Evolutionary conservation across 2,797 vertebrate species (phyloP), one percentile per base, ranked within the genome.

Genomic region (Sebastes matsubarae): DNA sequence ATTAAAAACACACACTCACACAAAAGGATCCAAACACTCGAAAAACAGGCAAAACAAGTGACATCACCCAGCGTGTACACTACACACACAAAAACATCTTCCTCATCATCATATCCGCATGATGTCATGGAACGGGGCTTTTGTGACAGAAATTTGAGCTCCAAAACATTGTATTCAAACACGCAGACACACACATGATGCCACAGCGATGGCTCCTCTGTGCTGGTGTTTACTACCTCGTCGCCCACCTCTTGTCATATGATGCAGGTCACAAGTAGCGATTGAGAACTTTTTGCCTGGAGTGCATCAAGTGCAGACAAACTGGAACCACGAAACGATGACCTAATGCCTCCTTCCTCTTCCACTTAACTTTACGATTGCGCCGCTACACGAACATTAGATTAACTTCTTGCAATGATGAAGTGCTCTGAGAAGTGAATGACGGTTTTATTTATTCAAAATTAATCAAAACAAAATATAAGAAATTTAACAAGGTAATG

Each of bases 81-180:
- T 9, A 24, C 29, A 79, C 25, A 83, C 73, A 80, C 66, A 82
- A 36, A 82, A 78, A 77, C 22, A 32, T 6, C 64, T 36, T 66
- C 79, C 46, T 63, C 82, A 34, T 83, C 82, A 34, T 83, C 68
- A 42, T 79, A 64, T 79, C 46, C 76, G 27, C 14, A 20, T 74
- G 79, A 81, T 76, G 78, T 86, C 82, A 91, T 68, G 76, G 86
- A 83, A 81, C 27, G 25, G 22, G 20, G 30, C 70, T 63, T 79
- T 86, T 84, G 75, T 82, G 30, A 68, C 42, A 72, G 81, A 90
- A 89, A 92, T 82, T 8, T 77, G 73, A 89, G 42, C 72, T 73
- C 10, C 30, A 36, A 76, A 69, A 68, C 64, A 77, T 55, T 81
- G 60, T 75, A 67, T 88, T 89, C 57, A 76, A 61, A 77, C 68